phyloP scores from a whole-genome alignment of 2,888 invertebrate genomes.

The Minunthozetes semirufus region DNA sequence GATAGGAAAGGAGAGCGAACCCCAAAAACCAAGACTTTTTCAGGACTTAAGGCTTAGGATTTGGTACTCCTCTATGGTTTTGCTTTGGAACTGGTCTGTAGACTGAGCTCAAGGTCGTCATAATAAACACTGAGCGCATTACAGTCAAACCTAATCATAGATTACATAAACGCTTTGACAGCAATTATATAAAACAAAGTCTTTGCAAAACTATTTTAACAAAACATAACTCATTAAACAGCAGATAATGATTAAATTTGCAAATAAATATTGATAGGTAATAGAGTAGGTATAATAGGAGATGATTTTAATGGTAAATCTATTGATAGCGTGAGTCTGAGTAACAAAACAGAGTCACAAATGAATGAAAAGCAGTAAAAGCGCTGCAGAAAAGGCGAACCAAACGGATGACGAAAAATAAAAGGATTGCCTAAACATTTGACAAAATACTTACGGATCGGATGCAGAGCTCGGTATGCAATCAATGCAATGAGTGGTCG shows the following conservation, averaged over 20 bases:
- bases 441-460: background rate
- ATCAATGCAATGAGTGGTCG: background rate
- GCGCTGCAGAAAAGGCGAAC: background rate
- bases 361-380: constrained; percentile 3
- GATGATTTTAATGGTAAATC: background rate
- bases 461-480: background rate
- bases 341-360: too few relatives aligned
- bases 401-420: background rate
- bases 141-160: background rate
- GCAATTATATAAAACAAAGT: background rate
- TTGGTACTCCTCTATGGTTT: too few relatives aligned
- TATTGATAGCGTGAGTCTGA: too few relatives aligned
- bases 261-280: background rate
- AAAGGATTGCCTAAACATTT: background rate
- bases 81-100: too few relatives aligned
- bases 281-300: background rate
- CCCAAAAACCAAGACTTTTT: too few relatives aligned
- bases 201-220: background rate
- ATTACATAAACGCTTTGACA: too few relatives aligned
- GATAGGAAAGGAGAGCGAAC: too few relatives aligned
- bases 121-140: constrained; percentile 1
- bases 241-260: background rate
- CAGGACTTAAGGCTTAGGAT: too few relatives aligned
- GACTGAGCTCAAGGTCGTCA: constrained; percentile 24
- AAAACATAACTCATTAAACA: background rate